Evolutionary conservation across 2,888 invertebrate species (phyloP).

Genomic region (Melangyna quadrimaculata): DNA sequence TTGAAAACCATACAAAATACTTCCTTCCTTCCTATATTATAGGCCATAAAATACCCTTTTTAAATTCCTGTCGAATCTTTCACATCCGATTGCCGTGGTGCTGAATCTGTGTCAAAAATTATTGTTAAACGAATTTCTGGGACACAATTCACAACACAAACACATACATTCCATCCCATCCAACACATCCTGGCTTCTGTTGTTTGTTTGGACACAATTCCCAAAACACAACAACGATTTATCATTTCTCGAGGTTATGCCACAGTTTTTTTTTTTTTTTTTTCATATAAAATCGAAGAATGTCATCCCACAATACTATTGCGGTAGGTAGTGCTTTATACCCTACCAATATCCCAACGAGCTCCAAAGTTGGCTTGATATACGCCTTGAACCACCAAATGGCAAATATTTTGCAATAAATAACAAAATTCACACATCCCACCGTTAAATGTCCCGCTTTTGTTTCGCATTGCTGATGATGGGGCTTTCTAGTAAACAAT

Average conservation of each 20-base stretch:
- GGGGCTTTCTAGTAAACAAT: not conserved
- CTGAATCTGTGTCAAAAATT: conserved; percentile 43
- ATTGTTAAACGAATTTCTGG: conserved; percentile 52
- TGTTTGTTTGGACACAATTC: conserved; percentile 32
- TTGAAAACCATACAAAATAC: not conserved
- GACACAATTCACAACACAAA: not conserved
- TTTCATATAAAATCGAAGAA: conserved; percentile 62
- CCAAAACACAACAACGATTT: conserved; percentile 51
- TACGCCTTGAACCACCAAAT: conserved; percentile 70
- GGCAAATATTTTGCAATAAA: conserved; percentile 71
- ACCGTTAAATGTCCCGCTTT: conserved; percentile 26
- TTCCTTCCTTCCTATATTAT: not conserved
- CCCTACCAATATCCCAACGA: conserved; percentile 18
- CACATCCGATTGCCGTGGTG: conserved; percentile 20
- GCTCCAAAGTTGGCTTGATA: conserved; percentile 53
- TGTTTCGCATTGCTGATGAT: conserved; percentile 40
- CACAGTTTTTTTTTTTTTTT: conserved; percentile 50
- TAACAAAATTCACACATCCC: conserved; percentile 62
- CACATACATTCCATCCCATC: not conserved
- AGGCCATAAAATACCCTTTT: not conserved
- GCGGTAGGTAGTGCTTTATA: not conserved
- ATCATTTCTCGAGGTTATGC: conserved; percentile 58
- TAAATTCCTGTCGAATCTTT: conserved; percentile 19
- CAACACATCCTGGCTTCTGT: conserved; percentile 21
- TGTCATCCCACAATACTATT: conserved; percentile 46